A percentile compares a stretch with the other conserved stretches of the same genome.
These are phyloP conservation scores for Sebastes diploproa DNA, from an alignment of 2,797 vertebrate species.

Conservation along the genomic window DNA sequence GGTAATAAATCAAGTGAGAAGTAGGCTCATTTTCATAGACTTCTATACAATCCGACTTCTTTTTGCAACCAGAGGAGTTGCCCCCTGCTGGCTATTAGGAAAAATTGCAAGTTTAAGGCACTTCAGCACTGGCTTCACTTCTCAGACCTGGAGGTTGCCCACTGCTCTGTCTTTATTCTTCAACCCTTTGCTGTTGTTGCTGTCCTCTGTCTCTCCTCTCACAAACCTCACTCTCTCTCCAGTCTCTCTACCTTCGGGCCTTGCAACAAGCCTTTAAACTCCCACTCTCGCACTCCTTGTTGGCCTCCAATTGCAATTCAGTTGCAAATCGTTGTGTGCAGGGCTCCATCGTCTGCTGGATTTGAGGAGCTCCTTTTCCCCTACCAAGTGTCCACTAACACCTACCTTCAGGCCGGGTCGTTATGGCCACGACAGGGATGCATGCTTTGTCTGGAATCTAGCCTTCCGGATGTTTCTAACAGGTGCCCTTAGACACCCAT, in stretches of 20 bases:
- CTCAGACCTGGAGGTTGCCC: too few species aligned
- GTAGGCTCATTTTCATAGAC: too few species aligned
- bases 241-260: constrained; percentile 41
- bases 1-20: too few species aligned
- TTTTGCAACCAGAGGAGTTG: too few species aligned
- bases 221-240: constrained; percentile 15
- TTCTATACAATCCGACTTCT: too few species aligned
- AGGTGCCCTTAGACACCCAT: constrained; percentile 62
- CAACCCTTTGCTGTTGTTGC: neutral
- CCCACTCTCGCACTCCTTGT: constrained; percentile 48
- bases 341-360: constrained; percentile 10
- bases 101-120: too few species aligned
- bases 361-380: constrained; percentile 22
- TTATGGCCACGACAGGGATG: constrained; percentile 35
- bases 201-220: neutral
- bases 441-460: constrained; percentile 50
- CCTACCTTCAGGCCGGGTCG: constrained; percentile 36
- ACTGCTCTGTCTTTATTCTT: neutral
- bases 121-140: too few species aligned
- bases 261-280: constrained; percentile 55
- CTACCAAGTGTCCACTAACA: constrained; percentile 23
- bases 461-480: constrained; percentile 65
- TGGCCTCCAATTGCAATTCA: constrained; percentile 24
- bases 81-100: too few species aligned
- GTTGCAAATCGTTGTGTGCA: constrained; percentile 2